Conservation (phyloP, 2,888 invertebrate genomes). For the Nasonovia ribisnigri region DNA sequence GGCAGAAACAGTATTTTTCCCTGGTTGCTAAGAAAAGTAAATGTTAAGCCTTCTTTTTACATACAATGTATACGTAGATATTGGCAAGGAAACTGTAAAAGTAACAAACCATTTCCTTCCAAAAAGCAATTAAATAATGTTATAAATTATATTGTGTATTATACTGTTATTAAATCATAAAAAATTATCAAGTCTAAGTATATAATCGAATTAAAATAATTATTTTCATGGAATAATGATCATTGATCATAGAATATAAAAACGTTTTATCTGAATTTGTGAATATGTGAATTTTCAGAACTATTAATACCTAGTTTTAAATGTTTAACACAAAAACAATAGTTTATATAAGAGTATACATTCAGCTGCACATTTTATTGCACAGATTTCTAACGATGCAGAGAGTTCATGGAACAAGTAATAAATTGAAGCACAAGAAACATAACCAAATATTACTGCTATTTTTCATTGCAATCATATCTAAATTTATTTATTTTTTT, state of each 20-base stretch:
- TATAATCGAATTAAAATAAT: not conserved
- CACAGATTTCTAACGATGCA: not conserved
- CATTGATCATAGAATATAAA: not conserved
- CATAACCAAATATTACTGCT: not conserved
- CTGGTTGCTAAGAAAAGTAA: not conserved
- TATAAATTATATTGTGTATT: not conserved
- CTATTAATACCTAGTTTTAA: not conserved
- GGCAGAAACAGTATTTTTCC: not conserved
- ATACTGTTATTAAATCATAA: not conserved
- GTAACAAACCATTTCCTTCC: not conserved
- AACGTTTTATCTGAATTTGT: not conserved
- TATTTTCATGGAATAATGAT: not conserved
- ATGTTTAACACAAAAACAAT: not conserved
- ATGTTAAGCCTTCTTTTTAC: not conserved
- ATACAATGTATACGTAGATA: not conserved
- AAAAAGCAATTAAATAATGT: not conserved
- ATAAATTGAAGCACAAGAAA: not conserved
- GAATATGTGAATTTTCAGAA: not conserved
- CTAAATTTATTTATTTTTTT: not conserved
- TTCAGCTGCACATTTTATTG: not conserved
- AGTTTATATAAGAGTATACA: not conserved
- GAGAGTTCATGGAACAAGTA: not conserved
- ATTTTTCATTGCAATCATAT: not conserved
- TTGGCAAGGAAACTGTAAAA: not conserved
- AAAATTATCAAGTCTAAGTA: not conserved